Base-by-base conservation (phyloP, 2,797 vertebrate species). In the Molossus alvarezi region DNA sequence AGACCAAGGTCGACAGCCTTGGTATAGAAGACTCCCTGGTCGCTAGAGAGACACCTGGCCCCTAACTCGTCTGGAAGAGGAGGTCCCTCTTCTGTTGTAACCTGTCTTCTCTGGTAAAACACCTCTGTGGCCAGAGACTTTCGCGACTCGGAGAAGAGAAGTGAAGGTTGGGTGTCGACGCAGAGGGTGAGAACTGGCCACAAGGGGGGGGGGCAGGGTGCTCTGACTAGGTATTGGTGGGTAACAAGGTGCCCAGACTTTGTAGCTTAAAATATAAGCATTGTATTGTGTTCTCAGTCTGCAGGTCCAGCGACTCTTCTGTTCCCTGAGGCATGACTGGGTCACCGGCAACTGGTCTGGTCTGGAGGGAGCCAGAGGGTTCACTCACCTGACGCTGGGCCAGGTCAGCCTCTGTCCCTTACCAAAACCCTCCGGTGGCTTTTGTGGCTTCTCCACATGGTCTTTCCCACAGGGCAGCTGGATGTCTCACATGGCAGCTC, bases 41-140 rank as follows among this genome's bases (percentile, higher is more conserved):
- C n/a, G n/a, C n/a, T n/a, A 53, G 13, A 33, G 41, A 12, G n/a
- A 13, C 12, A 27, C 51, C 12, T 45, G 20, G 20, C 12, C 33
- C 53, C 21, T 20, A 25, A 64, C 27, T 27, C 18, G 23, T 2
- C 69, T 58, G 23, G 27, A 87, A 20, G n/a, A 1, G 33, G 48
- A 55, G 58, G 14, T 75, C 85, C 53, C 14, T n/a, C 85, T 85
- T 83, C 11, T 37, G 21, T 29, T 89, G 65, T 91, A 27, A 57
- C 12, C 3, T 45, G 23, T 72, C 45, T 45, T 14, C 41, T 72
- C 41, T 41, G 37, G 41, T 72, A 37, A 71, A 45, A 45, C 13
- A 12, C 21, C 45, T 14, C 23, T 41, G 6, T 2, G 17, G 45
- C 29, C 21, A 48, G 41, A 11, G 57, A 53, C 33, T n/a, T n/a